A percentile compares a stretch with the other conserved stretches of the same genome.
Evolutionary conservation across 2,797 vertebrate species (phyloP).

Genomic region (Helarctos malayanus): DNA sequence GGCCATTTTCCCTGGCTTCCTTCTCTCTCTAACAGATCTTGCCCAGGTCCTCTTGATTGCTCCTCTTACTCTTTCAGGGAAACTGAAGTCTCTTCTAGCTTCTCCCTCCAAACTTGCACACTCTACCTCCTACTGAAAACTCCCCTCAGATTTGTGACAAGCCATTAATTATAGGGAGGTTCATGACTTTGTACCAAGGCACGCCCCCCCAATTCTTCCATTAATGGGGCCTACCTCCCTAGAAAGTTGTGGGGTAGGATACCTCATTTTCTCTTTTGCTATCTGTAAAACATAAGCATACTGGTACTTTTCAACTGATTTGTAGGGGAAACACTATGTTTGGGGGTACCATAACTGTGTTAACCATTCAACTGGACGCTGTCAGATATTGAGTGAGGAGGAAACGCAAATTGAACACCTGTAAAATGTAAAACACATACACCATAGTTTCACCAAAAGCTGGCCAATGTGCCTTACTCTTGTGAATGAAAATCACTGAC

Average conservation of each 20-base stretch:
- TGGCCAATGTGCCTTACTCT: background rate
- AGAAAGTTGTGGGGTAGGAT: background rate
- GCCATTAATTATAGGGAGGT: constrained; percentile 50
- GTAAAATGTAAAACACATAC: constrained; percentile 34
- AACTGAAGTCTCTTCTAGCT: constrained; percentile 32
- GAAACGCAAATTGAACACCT: background rate
- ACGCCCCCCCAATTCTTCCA: background rate
- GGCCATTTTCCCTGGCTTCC: background rate
- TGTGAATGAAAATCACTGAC: constrained; percentile 19
- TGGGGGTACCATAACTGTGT: background rate
- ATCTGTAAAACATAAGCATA: background rate
- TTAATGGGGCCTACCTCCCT: constrained; percentile 14
- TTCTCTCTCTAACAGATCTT: constrained; percentile 7
- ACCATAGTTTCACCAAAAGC: constrained; percentile 48
- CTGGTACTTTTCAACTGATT: constrained; percentile 26
- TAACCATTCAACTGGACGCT: constrained; percentile 7
- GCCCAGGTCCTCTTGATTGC: background rate
- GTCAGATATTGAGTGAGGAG: background rate
- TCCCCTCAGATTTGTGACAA: constrained; percentile 22
- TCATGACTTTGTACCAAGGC: constrained; percentile 59
- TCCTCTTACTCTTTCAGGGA: constrained; percentile 50
- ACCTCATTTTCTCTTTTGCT: constrained; percentile 51
- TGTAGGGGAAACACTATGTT: background rate
- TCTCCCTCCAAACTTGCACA: constrained; percentile 10
- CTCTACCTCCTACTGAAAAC: constrained; percentile 8